Evolutionary conservation across 2,113 vertebrate genomes (phyloP), one percentile per base, ranked within the genome.

Genomic region (Python bivittatus): DNA sequence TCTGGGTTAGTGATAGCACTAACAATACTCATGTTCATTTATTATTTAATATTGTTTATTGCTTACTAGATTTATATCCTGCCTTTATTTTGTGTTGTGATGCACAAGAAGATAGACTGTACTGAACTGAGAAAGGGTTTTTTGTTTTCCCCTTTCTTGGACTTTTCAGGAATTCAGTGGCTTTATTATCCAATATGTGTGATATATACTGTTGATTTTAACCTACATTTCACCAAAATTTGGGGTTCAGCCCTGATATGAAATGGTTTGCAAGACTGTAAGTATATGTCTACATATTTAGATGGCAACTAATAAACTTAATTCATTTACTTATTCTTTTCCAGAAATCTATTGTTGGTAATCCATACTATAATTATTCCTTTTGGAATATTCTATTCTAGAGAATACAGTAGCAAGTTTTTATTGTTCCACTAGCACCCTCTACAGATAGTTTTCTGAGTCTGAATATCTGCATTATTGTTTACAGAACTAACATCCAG

Each of bases 401-500:
- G 17, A 5, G 10, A 53, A 88, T 42, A 42, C 7, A 42, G 72
- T 33, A 23, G 11, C 12, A 90, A 17, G 44, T 22, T 54, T 94
- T 96, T 91, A 84, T 89, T 93, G 90, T 90, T 72, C 86, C 93
- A 90, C 94, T 38, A 95, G 7, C 93, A 93, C 94, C 96, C 96
- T 95, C 96, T 96, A 94, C 91, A 58, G 96, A 92, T 56, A 38
- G 0, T 52, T 52, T 1, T 83, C 23, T 89, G 61, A 42, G 68
- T 60, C 17, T 1, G 64, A 20, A 48, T 27, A 6, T 25, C 83
- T 0, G 48, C 27, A 44, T n/a, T 33, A 44, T 54, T 88, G 20
- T n/a, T 89, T 84, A 17, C 6, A 92, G 52, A 88, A 38, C 25
- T 15, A 89, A 7, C 12, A 42, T 2, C 22, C 8, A 38, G 29